Conservation (phyloP, 2,113 vertebrate species). For the Calidris pugnax region DNA sequence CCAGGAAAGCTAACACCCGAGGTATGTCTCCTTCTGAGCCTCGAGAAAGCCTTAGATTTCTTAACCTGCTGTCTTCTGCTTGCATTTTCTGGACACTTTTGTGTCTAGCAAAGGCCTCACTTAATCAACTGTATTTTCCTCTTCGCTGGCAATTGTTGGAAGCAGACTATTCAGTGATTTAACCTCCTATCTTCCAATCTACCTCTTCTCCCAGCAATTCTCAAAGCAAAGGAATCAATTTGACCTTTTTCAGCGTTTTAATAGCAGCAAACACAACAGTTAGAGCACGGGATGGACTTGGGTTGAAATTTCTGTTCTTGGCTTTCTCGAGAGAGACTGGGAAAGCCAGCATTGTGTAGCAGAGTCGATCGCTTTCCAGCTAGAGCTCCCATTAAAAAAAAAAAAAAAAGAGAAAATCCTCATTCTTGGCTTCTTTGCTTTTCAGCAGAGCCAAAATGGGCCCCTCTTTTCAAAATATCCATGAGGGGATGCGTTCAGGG, state of each 20-base stretch:
- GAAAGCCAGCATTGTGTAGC: not conserved
- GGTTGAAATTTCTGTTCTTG: slow-evolving; percentile 5
- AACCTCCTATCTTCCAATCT: not conserved
- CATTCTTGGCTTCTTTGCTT: not conserved
- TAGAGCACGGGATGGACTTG: not conserved
- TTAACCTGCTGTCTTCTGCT: not conserved
- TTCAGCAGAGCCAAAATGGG: not conserved
- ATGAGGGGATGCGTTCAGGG: not conserved
- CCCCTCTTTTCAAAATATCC: not conserved
- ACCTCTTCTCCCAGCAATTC: not conserved
- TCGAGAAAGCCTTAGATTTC: not conserved
- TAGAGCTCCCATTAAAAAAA: not conserved
- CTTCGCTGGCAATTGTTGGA: not conserved
- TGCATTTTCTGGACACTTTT: not conserved
- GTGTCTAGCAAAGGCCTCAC: not conserved
- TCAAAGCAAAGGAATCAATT: not conserved
- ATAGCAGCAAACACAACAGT: slow-evolving; percentile 31
- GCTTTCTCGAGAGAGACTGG: not conserved
- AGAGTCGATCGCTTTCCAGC: not conserved
- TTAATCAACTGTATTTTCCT: not conserved
- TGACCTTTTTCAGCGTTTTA: not conserved
- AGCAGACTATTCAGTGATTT: not conserved
- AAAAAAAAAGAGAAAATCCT: not conserved
- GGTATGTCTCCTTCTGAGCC: not conserved
- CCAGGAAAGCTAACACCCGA: not conserved